Percentiles rank a stretch among this genome's conserved stretches.
Evolutionary conservation across 2,113 vertebrate genomes (phyloP).

Genomic region (Taxidea taxus): DNA sequence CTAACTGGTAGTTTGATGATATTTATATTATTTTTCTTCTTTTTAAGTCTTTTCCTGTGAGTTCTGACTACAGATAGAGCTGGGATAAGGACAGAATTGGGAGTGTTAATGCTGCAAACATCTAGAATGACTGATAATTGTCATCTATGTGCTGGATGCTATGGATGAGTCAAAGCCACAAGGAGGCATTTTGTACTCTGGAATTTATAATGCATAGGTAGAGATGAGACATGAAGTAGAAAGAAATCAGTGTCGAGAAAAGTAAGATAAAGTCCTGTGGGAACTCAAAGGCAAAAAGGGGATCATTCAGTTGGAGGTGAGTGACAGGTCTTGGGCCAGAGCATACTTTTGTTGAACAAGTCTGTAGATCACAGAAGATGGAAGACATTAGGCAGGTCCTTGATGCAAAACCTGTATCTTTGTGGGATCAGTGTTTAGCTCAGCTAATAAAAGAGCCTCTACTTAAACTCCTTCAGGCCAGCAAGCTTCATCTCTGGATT

Average conservation of each 20-base stretch:
- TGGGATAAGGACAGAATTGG: background rate
- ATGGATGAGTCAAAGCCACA: background rate
- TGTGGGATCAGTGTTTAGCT: background rate
- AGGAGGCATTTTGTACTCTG: background rate
- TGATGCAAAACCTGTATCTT: background rate
- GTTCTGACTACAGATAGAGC: background rate
- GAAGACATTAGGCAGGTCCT: background rate
- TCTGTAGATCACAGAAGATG: background rate
- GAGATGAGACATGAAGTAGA: background rate
- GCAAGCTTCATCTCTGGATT: background rate
- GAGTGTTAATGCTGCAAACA: background rate
- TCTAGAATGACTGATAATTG: background rate
- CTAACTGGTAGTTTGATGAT: background rate
- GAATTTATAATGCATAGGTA: background rate
- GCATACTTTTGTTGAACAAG: background rate
- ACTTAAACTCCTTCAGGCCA: background rate
- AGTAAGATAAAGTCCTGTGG: background rate
- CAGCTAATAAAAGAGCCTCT: background rate
- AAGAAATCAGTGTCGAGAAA: background rate
- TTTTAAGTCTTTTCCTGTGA: background rate
- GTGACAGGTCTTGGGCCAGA: background rate
- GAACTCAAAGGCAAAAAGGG: background rate
- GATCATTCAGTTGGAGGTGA: background rate
- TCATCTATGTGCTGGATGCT: background rate
- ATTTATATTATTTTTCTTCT: background rate